Evolutionary conservation across 2,888 invertebrate species (phyloP).

Genomic region (Zeuzera pyrina): DNA sequence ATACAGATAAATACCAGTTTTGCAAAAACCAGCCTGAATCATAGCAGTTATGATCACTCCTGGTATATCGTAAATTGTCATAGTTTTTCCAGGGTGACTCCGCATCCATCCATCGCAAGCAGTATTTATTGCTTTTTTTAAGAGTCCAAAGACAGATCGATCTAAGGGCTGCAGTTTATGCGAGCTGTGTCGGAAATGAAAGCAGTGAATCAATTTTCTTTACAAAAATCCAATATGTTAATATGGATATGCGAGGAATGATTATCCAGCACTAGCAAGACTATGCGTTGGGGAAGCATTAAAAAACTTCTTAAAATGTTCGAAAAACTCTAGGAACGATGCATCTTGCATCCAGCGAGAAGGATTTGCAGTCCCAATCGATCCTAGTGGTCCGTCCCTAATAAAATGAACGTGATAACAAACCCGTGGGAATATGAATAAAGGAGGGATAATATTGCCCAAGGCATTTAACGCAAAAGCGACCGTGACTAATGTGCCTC

Average conservation of each 20-base stretch:
- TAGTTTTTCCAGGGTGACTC: constrained; percentile 2
- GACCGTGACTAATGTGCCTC: constrained; percentile 6
- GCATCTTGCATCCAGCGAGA: constrained; percentile 5
- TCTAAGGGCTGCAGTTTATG: constrained; percentile 4
- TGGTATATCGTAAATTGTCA: constrained; percentile 2
- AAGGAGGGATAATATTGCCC: constrained; percentile 5
- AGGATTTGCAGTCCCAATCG: constrained; percentile 4
- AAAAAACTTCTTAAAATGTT: constrained; percentile 1
- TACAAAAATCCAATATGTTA: constrained; percentile 4
- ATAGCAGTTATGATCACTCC: constrained; percentile 1
- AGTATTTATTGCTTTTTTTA: constrained; percentile 3
- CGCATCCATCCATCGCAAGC: constrained; percentile 3
- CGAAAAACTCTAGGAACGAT: constrained; percentile 1
- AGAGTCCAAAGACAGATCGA: constrained; percentile 4
- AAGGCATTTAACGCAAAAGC: constrained; percentile 6
- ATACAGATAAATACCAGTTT: too few relatives aligned
- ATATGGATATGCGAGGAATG: constrained; percentile 5
- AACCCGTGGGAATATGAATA: constrained; percentile 8
- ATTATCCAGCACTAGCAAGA: constrained; percentile 6
- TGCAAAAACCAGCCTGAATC: constrained; percentile 4
- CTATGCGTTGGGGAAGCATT: neutral
- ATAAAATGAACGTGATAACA: constrained; percentile 6
- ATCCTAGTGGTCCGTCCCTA: constrained; percentile 8
- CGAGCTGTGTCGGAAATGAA: constrained; percentile 5
- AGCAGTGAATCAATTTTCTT: constrained; percentile 3